Conservation (phyloP, 2,888 invertebrate genomes). For the Flexamia atlantica region DNA sequence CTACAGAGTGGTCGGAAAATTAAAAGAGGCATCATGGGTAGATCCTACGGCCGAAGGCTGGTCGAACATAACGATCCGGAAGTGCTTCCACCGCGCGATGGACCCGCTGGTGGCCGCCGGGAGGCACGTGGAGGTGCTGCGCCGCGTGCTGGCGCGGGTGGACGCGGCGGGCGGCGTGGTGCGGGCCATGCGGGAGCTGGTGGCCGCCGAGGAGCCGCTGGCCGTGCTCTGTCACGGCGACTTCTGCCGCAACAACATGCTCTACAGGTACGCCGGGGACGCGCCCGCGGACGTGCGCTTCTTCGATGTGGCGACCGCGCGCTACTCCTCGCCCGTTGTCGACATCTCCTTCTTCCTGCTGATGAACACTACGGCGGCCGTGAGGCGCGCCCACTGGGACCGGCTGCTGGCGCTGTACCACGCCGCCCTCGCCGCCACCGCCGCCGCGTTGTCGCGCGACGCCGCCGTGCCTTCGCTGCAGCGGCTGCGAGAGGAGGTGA, state of each 20-base stretch:
- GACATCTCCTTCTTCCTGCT: constrained; percentile 81
- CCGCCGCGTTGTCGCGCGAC: background rate
- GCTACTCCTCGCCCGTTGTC: constrained; percentile 78
- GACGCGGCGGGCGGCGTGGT: background rate
- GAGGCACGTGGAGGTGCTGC: background rate
- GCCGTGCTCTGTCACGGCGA: constrained; percentile 70
- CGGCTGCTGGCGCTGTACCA: constrained; percentile 81
- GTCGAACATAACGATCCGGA: background rate
- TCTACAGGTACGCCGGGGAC: constrained; percentile 68
- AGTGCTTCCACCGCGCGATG: constrained; percentile 32
- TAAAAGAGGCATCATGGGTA: constrained; percentile 20
- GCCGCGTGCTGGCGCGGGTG: background rate
- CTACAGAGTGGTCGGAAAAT: background rate
- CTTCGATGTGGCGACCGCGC: constrained; percentile 67
- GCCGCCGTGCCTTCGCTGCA: constrained; percentile 45
- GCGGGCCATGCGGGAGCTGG: constrained; percentile 19
- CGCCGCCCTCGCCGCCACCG: constrained; percentile 75
- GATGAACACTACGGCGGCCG: constrained; percentile 79
- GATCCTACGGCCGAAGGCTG: background rate
- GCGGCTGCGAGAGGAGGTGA: constrained; percentile 47
- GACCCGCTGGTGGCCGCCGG: background rate
- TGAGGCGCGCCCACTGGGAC: constrained; percentile 79
- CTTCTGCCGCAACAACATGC: constrained; percentile 69
- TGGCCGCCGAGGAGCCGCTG: constrained; percentile 64
- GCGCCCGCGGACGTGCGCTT: constrained; percentile 64